phyloP scores from a whole-genome alignment of 1,140 invertebrate species.

The Andrena cerasifolii region DNA sequence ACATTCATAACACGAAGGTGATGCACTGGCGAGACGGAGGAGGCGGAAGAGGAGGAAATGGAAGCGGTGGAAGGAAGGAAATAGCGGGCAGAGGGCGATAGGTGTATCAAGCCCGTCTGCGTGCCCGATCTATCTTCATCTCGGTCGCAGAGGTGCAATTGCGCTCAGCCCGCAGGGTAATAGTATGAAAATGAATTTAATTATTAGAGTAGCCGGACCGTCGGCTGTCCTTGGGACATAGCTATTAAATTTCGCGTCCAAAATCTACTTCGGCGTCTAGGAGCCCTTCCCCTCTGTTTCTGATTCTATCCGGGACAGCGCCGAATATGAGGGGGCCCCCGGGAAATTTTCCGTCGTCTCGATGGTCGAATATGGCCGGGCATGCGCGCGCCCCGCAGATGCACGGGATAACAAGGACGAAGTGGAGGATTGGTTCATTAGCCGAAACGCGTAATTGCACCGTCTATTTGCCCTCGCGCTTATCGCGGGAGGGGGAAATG shows the following conservation, averaged over 20 bases:
- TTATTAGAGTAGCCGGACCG: slow-evolving; percentile 15
- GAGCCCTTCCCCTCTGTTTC: not conserved
- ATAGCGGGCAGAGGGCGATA: not conserved
- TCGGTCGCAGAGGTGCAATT: not conserved
- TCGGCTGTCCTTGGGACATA: not conserved
- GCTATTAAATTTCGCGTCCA: slow-evolving; percentile 36
- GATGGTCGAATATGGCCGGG: slow-evolving; percentile 18
- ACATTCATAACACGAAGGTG: not conserved
- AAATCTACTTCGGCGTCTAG: slow-evolving; percentile 6
- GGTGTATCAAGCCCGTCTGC: not conserved
- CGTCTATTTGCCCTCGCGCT: slow-evolving; percentile 36
- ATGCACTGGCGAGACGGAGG: not conserved
- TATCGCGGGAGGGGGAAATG: slow-evolving; percentile 27
- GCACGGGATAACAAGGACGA: slow-evolving; percentile 40
- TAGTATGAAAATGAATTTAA: slow-evolving; percentile 45
- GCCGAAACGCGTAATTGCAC: slow-evolving; percentile 44
- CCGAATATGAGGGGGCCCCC: slow-evolving; percentile 24
- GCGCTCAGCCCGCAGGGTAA: not conserved
- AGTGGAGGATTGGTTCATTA: slow-evolving; percentile 48
- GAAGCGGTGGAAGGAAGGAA: not conserved
- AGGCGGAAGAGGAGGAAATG: too few species aligned
- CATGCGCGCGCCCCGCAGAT: not conserved
- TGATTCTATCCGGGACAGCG: not conserved
- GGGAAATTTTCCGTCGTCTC: slow-evolving; percentile 44
- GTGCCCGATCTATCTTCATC: slow-evolving; percentile 9